Conservation (phyloP, 2,888 invertebrate genomes). For the Ametastegia equiseti region DNA sequence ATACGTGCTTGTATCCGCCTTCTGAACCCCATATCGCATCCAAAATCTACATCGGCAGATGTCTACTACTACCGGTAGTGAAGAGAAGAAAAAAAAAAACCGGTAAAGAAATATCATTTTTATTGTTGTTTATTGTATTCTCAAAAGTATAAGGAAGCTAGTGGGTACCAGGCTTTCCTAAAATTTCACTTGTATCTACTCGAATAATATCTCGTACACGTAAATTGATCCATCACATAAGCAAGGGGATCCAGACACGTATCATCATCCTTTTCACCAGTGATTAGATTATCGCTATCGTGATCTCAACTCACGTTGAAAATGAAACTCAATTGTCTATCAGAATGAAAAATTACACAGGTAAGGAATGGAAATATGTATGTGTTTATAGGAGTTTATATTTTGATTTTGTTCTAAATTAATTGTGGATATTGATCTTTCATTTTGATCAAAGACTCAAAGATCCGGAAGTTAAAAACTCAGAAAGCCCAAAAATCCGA, state of each 20-base stretch:
- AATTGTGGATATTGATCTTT: no score
- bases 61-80: not conserved
- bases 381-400: no score
- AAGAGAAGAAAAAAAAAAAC: not conserved
- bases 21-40: not conserved
- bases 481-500: no score
- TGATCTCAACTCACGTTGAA: no score
- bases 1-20: not conserved
- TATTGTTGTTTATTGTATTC: slow-evolving; percentile 8
- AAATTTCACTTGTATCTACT: not conserved
- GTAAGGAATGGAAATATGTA: no score
- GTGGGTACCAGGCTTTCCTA: not conserved
- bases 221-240: not conserved
- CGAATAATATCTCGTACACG: not conserved
- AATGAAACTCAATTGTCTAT: no score
- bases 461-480: no score
- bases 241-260: not conserved
- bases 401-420: no score
- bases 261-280: not conserved
- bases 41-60: not conserved
- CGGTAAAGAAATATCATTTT: not conserved
- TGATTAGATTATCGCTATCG: not conserved
- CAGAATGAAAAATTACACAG: no score
- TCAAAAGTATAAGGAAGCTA: not conserved
- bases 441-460: no score